Evolutionary conservation across 2,888 invertebrate species (phyloP), one percentile per base, ranked within the genome.

Genomic region (Volucella inanis): DNA sequence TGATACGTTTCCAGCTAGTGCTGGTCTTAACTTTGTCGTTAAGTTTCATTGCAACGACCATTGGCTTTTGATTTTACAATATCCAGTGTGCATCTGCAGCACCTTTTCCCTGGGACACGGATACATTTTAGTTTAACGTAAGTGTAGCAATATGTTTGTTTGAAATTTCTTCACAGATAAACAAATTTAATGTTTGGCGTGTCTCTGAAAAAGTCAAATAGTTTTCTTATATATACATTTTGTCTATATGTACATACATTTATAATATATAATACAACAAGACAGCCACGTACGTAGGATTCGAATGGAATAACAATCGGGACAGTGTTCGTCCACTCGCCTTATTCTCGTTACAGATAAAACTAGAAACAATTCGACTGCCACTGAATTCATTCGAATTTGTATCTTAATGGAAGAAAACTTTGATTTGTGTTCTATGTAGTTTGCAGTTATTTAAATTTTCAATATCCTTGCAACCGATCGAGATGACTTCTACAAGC

Each of bases 21-120:
- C 14, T 61, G 65, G 68, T 59, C 68, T 75, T 79, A 31, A 68
- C 57, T 75, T 64, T 79, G 84, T 84, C 84, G 74, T 84, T 84
- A 79, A 57, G 79, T 84, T 84, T 79, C 79, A 84, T 84, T 84
- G 84, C 79, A 65, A 70, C 79, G 84, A 79, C 84, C 84, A 84
- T 79, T 84, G 84, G 79, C 75, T 84, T 84, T 68, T 75, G 84
- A 84, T 79, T 79, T 71, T 75, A 59, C 64, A 79, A 79, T 75
- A 75, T 79, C 70, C 68, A 75, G 74, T 70, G 65, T 31, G 31
- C 31, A 31, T 43, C 72, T 39, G 15, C 43, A 43, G 71, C 71
- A 77, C 67, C 71, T 82, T 64, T 14, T 38, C 31, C 47, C 14
- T 47, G 59, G 41, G 10, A 70, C 64, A 74, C 31, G 72, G 72